phyloP scores from a whole-genome alignment of 2,113 vertebrate genomes.

The Aythya baeri region DNA sequence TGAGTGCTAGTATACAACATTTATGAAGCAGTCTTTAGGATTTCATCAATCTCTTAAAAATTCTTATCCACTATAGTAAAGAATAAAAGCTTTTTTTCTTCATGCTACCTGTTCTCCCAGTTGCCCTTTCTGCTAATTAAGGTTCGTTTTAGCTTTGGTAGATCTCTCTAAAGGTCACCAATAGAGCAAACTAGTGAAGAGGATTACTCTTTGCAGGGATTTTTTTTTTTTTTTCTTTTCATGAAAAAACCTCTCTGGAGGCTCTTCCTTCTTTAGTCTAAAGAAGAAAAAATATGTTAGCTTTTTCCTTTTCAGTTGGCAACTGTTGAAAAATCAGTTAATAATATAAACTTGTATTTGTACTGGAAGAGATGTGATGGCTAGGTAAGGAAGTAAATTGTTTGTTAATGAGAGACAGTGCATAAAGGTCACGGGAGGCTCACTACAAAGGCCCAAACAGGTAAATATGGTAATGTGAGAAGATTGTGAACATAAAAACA shows the following conservation, averaged over 20 bases:
- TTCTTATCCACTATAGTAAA: constrained; percentile 56
- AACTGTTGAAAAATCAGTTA: not conserved
- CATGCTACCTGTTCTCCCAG: constrained; percentile 19
- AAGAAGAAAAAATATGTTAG: not conserved
- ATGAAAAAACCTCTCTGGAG: not conserved
- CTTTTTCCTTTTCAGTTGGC: not conserved
- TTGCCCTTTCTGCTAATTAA: constrained; percentile 78
- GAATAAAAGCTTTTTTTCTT: constrained; percentile 53
- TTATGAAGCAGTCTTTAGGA: constrained; percentile 10
- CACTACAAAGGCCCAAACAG: not conserved
- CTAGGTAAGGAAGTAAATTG: not conserved
- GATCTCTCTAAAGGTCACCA: constrained; percentile 75
- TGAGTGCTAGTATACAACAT: constrained; percentile 8
- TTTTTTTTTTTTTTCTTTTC: constrained; percentile 39
- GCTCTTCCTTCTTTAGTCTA: constrained; percentile 29
- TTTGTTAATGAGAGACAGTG: not conserved
- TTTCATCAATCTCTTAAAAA: constrained; percentile 55
- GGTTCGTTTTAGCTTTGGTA: constrained; percentile 57
- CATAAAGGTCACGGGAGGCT: not conserved
- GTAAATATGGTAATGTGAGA: not conserved
- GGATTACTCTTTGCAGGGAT: constrained; percentile 37
- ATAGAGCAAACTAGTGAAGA: constrained; percentile 56
- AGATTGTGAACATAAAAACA: not conserved
- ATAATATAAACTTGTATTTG: not conserved
- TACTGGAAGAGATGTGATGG: not conserved